Evolutionary conservation across 2,888 invertebrate species (phyloP), one percentile per base, ranked within the genome.

Genomic region (Acrocera orbiculus): DNA sequence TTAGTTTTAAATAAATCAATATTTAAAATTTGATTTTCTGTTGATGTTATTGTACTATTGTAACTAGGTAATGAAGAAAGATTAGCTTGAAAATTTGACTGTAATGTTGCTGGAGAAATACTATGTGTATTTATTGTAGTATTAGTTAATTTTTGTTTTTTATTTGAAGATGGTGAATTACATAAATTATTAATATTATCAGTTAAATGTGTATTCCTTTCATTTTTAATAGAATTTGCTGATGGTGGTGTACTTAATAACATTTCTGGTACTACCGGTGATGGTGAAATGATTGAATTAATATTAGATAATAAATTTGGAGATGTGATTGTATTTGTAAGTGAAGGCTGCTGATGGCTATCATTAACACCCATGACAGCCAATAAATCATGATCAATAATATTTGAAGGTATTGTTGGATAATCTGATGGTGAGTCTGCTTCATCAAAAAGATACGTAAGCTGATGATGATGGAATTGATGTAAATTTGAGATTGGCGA

Each of bases 281-380:
- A 56, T 22, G 57, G 58, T 34, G 58, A 58, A 35, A 57, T 58
- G 44, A 58, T 58, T 41, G 58, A 56, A 46, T 58, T 58, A 36
- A 58, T 51, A 42, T 54, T 58, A 26, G 57, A 57, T 38, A 53
- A 41, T 40, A 53, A 49, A 27, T 50, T 48, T 30, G 58, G 46
- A 22, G 55, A 49, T 7, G 50, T 23, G 13, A 36, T 19, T 9
- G 25, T 10, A 30, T 33, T 32, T 9, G 37, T 35, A 20, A 38
- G 15, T 8, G 30, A 28, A 19, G 30, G 35, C 10, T 27, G 27
- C 25, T 30, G 27, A 16, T 37, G 47, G 27, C 43, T 42, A 25
- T 37, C 30, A 26, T 44, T 32, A 19, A 16, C 26, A 35, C 26
- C 26, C 30, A 15, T 26, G 37, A 30, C 39, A 29, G 37, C 38